phyloP scores from a whole-genome alignment of 2,888 invertebrate genomes.

The Gryllus longicercus region DNA sequence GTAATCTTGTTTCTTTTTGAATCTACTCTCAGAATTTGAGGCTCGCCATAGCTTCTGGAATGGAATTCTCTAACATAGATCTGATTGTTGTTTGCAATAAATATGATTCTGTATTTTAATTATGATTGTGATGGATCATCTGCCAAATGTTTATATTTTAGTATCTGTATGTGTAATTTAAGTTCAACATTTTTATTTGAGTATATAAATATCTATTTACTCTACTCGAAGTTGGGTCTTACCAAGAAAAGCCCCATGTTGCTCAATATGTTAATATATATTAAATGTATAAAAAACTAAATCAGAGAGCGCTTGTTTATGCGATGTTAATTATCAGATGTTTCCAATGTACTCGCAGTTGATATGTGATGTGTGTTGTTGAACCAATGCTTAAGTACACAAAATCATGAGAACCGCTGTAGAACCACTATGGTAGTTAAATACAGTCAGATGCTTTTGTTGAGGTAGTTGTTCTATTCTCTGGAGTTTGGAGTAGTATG shows the following conservation, averaged over 20 bases:
- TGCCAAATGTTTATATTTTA: conserved; percentile 35
- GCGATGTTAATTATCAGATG: background rate
- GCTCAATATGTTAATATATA: conserved; percentile 31
- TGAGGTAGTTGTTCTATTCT: background rate
- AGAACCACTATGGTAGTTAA: too few relatives aligned
- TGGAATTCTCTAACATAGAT: conserved; percentile 26
- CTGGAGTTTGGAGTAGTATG: background rate
- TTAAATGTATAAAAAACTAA: conserved; percentile 21
- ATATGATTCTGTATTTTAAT: conserved; percentile 23
- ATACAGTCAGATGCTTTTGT: background rate
- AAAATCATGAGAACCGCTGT: background rate
- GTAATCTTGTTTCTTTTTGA: background rate
- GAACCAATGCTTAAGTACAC: background rate
- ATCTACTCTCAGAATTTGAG: conserved; percentile 4
- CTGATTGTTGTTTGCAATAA: conserved; percentile 30
- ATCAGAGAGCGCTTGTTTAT: conserved; percentile 10
- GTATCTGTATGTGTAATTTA: conserved; percentile 29
- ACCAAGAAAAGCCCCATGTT: conserved; percentile 28
- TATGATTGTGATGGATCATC: conserved; percentile 33
- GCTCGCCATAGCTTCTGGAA: background rate
- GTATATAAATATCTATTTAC: conserved; percentile 24
- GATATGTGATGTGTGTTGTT: background rate
- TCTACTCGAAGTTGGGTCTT: conserved; percentile 30
- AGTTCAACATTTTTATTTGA: conserved; percentile 21
- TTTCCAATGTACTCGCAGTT: conserved; percentile 22